phyloP scores from a whole-genome alignment of 2,113 vertebrate species.

The Corythornis madagascariensis region DNA sequence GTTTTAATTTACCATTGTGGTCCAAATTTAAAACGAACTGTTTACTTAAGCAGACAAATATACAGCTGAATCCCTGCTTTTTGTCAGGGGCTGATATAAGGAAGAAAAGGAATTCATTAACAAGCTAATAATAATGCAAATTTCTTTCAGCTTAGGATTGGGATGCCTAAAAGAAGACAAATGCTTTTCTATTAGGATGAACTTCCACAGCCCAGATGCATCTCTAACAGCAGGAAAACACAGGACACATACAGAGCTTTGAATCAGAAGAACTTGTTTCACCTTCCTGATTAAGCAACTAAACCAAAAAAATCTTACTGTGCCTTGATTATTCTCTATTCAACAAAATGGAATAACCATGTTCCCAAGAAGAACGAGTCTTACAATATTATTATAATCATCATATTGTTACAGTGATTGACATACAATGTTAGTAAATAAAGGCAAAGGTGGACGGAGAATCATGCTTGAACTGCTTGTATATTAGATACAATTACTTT shows the following conservation, averaged over 20 bases:
- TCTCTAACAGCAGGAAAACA: background rate
- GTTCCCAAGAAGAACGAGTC: background rate
- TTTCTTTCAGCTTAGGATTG: slow-evolving; percentile 29
- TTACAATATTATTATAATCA: background rate
- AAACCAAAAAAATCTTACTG: background rate
- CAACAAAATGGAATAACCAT: background rate
- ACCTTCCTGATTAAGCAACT: background rate
- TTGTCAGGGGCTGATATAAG: slow-evolving; percentile 7
- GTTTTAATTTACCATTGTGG: background rate
- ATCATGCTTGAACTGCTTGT: background rate
- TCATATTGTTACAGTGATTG: background rate
- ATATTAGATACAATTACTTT: background rate
- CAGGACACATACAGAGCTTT: background rate
- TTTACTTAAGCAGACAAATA: slow-evolving; percentile 20
- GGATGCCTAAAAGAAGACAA: slow-evolving; percentile 1
- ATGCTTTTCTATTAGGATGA: background rate
- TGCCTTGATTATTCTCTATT: background rate
- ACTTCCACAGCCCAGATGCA: background rate
- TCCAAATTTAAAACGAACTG: slow-evolving; percentile 17
- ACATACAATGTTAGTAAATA: slow-evolving; percentile 13
- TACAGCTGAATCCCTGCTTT: background rate
- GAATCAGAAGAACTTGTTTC: background rate
- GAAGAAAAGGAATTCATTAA: slow-evolving; percentile 43
- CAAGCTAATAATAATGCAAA: slow-evolving; percentile 51
- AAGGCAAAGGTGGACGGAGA: slow-evolving; percentile 16